Base-by-base conservation (phyloP, 2,113 vertebrate genomes). In the Phaetusa simplex region DNA sequence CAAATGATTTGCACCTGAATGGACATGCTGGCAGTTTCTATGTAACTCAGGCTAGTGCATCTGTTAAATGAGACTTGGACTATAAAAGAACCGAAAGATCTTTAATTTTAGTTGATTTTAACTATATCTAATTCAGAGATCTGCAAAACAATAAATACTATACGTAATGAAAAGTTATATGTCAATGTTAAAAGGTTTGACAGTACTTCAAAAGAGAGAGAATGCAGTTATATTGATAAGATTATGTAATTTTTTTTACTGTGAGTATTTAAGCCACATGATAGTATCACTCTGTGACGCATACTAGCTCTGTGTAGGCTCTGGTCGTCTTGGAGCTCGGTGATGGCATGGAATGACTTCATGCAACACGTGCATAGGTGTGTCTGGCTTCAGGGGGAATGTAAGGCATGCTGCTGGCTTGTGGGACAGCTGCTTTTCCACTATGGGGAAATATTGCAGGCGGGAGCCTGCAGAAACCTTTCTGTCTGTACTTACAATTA, bases 281-380 rank as follows among this genome's bases (percentile, higher is more conserved):
- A 16, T 32, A 26, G 8, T 38, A 12, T 64, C n/a, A 4, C 12
- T 56, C 11, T 9, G 8, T 84, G 38, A 43, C 5, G 6, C 0
- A 0, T 32, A 1, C 16, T 30, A 47, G 32, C n/a, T n/a, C 29
- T 59, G 4, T 34, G 42, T 56, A 23, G 17, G 6, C 42, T 81
- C 45, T 79, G 43, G 29, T 59, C 17, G 6, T 42, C 29, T 38
- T 76, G 58, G 70, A 76, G 85, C 55, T 73, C 0, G 0, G 18
- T 20, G 20, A 3, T 81, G 42, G 53, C 11, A 3, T 0, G 6
- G 45, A n/a, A 12, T 71, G 55, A 15, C 26, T 66, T 90, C 10
- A 2, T 0, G 3, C 34, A 82, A 47, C 18, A 3, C 0, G 4
- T 34, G 45, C 24, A 4, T 26, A 82, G 26, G 45, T 73, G 66